Base-by-base conservation (phyloP, 1,140 invertebrate species). In the Belonocnema kinseyi region DNA sequence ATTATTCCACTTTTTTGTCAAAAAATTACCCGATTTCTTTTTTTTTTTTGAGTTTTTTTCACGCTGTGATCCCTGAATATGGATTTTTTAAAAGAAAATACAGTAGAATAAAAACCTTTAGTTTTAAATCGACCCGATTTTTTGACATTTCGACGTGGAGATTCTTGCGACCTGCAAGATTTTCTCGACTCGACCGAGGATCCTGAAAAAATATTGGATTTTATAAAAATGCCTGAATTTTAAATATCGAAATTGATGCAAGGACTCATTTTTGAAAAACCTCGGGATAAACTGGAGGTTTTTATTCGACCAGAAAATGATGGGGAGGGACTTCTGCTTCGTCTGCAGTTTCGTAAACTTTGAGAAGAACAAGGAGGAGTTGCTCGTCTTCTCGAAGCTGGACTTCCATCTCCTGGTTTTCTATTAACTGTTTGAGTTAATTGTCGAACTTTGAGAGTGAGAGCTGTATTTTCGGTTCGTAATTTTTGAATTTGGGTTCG, bases 401-500 rank as follows among this genome's bases (percentile, higher is more conserved):
- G 53, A 81, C 76, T 79, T 72, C 70, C 72, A 61, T 78, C 76
- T 16, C 56, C 78, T 7, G 78, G 73, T 78, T 72, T 86, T 74
- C 77, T 83, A 14, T 21, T 74, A 51, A 74, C 78, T 21, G 74
- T 54, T 73, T 81, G 81, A 11, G 77, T 81, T 2, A 84, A 78
- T 16, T 85, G 81, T 26, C 81, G 81, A 17, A 88, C 11, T 75
- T 82, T 87, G 40, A 75, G 33, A 12, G 56, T 21, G 19, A 88
- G 53, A 71, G 53, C 78, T 14, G 80, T 21, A 77, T 92, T 92
- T 71, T 92, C 91, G 8, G 84, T 82, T 66, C 85, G 85, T n/a
- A 92, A 75, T 76, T 88, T 91, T 78, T 90, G 85, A 21, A 92
- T 83, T 77, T 91, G 83, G 54, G 82, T 77, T 58, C 87, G 83